Evolutionary conservation across 1,140 invertebrate species (phyloP).

Genomic region (Drosophila oshimai): DNA sequence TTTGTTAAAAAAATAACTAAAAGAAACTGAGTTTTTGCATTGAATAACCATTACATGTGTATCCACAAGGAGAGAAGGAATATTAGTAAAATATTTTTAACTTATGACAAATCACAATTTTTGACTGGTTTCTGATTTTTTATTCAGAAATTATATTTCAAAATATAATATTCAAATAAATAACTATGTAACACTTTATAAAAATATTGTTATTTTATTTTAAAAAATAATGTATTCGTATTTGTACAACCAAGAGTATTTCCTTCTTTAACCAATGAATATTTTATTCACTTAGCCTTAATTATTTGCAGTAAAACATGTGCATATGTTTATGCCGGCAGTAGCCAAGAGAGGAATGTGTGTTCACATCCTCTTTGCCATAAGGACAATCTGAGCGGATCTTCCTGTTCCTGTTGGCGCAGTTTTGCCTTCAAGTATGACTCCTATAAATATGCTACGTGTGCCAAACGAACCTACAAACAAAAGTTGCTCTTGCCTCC

Average conservation of each 20-base stretch:
- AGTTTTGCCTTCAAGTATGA: constrained; percentile 56
- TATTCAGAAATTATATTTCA: neutral
- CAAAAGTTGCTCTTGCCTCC: constrained; percentile 63
- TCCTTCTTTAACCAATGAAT: neutral
- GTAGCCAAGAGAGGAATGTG: constrained; percentile 5
- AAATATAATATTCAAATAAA: neutral
- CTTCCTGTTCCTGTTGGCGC: constrained; percentile 55
- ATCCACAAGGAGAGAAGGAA: no score
- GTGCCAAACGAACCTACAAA: constrained; percentile 24
- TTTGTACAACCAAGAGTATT: constrained; percentile 4
- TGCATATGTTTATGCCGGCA: neutral
- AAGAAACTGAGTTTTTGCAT: no score
- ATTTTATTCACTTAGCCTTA: constrained; percentile 20
- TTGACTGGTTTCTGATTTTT: no score
- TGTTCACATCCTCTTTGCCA: constrained; percentile 7
- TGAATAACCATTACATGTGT: no score
- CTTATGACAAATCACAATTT: no score
- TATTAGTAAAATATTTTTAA: no score
- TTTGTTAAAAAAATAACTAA: no score
- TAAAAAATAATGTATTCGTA: neutral
- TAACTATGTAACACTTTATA: no score
- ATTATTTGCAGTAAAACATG: constrained; percentile 44
- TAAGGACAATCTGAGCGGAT: constrained; percentile 59
- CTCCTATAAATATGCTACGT: constrained; percentile 69
- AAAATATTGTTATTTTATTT: neutral